These are phyloP conservation scores for Drosophila jambulina DNA, from an alignment of 1,140 invertebrate species.

Conservation along the genomic window DNA sequence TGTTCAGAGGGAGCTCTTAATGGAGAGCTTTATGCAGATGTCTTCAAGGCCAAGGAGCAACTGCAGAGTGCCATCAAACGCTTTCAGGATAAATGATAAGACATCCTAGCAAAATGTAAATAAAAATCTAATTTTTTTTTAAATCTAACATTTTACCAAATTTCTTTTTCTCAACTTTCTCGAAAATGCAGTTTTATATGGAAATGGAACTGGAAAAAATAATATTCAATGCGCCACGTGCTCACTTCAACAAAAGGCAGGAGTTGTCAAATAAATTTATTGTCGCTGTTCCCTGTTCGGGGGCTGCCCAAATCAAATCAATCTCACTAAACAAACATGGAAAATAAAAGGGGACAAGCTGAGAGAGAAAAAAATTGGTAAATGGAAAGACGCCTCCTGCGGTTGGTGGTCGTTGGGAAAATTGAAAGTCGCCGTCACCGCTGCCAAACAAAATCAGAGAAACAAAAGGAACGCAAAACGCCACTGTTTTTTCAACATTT, in stretches of 20 bases:
- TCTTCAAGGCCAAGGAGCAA: constrained; percentile 30
- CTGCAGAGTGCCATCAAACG: constrained; percentile 9
- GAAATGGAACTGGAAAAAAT: neutral
- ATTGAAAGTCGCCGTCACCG: constrained; percentile 35
- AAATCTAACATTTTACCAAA: neutral
- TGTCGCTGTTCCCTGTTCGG: constrained; percentile 14
- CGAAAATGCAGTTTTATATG: neutral
- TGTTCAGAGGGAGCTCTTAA: constrained; percentile 37
- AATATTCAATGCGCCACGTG: neutral
- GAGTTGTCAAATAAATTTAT: constrained; percentile 34
- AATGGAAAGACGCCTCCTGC: constrained; percentile 26
- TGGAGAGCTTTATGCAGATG: constrained; percentile 55
- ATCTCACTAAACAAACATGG: constrained; percentile 58
- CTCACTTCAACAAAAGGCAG: neutral
- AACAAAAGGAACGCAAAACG: constrained; percentile 21
- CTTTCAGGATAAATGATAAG: too few species aligned
- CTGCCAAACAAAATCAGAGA: constrained; percentile 42
- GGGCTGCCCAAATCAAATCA: constrained; percentile 53
- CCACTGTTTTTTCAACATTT: constrained; percentile 39
- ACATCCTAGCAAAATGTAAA: neutral
- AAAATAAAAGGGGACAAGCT: constrained; percentile 21
- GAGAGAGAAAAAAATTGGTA: constrained; percentile 29
- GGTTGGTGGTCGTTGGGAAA: constrained; percentile 30
- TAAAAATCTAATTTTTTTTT: neutral
- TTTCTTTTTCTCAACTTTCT: neutral